phyloP scores from a whole-genome alignment of 2,113 vertebrate species.

The Salminus brasiliensis region DNA sequence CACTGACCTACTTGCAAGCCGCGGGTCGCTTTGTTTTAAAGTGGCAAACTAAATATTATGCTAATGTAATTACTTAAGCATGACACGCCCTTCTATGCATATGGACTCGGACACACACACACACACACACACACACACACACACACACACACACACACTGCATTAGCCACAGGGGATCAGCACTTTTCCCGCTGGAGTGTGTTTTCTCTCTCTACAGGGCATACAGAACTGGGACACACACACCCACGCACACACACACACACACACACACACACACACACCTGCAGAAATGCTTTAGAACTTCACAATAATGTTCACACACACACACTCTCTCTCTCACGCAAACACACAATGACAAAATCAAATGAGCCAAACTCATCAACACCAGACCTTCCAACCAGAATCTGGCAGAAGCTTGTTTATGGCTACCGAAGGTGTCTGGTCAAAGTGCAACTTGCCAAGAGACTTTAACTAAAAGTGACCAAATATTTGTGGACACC shows the following conservation, averaged over 20 bases:
- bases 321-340: not conserved
- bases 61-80: conserved; percentile 38
- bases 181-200: not conserved
- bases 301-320: not conserved
- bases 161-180: not conserved
- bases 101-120: not conserved
- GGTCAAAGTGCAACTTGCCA: too few species aligned
- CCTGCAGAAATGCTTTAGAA: not conserved
- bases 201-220: not conserved
- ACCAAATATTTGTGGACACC: too few species aligned
- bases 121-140: not conserved
- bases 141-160: not conserved
- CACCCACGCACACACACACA: too few species aligned
- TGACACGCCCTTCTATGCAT: conserved; percentile 6
- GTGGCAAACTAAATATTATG: conserved; percentile 31
- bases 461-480: too few species aligned
- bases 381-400: not conserved
- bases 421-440: too few species aligned
- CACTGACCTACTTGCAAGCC: conserved; percentile 25
- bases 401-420: not conserved
- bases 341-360: not conserved
- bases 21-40: conserved; percentile 4
- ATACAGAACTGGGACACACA: conserved; percentile 22
- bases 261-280: not conserved
- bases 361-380: not conserved